Percentiles rank a stretch among this genome's conserved stretches.
Conservation (phyloP, 2,797 vertebrate genomes). For the Melanotaenia parkinsoni region DNA sequence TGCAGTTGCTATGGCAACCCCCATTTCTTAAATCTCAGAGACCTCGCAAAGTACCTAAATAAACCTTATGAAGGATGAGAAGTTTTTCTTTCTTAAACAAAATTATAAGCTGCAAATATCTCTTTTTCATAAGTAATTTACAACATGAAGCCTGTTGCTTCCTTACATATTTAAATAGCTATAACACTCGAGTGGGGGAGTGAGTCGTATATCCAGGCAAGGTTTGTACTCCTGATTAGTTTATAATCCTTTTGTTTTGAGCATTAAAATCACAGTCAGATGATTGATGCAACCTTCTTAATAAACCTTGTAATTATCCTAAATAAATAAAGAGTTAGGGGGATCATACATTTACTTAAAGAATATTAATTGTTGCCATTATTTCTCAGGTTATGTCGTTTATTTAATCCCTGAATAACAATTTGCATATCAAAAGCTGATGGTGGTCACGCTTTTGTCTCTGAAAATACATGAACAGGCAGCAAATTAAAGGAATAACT, state of each 20-base stretch:
- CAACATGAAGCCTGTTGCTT: conserved; percentile 24
- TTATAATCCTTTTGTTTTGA: conserved; percentile 67
- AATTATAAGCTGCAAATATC: conserved; percentile 62
- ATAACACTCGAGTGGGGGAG: conserved; percentile 32
- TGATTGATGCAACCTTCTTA: conserved; percentile 35
- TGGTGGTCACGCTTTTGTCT: conserved; percentile 4
- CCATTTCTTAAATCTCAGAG: conserved; percentile 59
- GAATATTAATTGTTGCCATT: neutral
- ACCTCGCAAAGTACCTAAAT: conserved; percentile 54
- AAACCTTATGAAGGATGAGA: conserved; percentile 67
- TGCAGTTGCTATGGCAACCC: conserved; percentile 80
- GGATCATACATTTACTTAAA: conserved; percentile 9
- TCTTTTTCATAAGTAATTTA: conserved; percentile 46
- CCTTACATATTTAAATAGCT: neutral
- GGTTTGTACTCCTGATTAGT: conserved; percentile 71
- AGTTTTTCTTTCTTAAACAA: conserved; percentile 65
- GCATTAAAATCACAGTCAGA: conserved; percentile 41
- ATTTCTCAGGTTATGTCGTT: neutral
- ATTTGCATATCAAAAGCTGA: neutral
- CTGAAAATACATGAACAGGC: neutral
- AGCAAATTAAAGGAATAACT: neutral
- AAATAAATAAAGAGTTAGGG: conserved; percentile 9
- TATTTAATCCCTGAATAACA: neutral
- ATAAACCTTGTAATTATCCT: conserved; percentile 27
- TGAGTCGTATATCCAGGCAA: conserved; percentile 42